Conservation (phyloP, 2,113 vertebrate genomes). For the Sclerurus mexicanus region DNA sequence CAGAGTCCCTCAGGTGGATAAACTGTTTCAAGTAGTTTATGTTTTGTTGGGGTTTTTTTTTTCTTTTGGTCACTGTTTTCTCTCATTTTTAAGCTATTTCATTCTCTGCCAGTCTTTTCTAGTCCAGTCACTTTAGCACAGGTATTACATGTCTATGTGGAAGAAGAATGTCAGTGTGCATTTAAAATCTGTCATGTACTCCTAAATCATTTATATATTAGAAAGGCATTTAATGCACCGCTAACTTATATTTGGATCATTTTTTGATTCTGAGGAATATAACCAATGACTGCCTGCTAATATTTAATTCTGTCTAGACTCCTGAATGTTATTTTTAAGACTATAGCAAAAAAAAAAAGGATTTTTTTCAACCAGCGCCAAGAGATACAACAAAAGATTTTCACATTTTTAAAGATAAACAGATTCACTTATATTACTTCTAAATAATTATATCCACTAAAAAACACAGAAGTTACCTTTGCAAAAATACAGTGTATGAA, state of each 20-base stretch:
- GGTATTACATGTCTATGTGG: not conserved
- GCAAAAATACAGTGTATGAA: not conserved
- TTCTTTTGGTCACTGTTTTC: not conserved
- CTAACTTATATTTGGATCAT: conserved; percentile 24
- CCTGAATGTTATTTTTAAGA: not conserved
- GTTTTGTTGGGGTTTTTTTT: not conserved
- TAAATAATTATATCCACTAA: not conserved
- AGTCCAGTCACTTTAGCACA: not conserved
- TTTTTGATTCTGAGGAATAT: conserved; percentile 30
- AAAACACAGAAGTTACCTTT: not conserved
- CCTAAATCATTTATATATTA: conserved; percentile 40
- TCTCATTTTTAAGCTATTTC: not conserved
- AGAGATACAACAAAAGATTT: not conserved
- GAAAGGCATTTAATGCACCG: conserved; percentile 56
- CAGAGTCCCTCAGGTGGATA: not conserved
- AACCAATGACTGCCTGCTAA: conserved; percentile 12
- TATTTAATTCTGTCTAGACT: not conserved
- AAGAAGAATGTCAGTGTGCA: conserved; percentile 4
- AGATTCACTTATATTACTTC: not conserved
- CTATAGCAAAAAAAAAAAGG: not conserved
- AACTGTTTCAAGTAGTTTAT: not conserved
- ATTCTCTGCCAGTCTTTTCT: not conserved
- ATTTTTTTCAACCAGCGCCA: not conserved
- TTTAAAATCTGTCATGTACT: conserved; percentile 42
- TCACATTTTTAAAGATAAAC: not conserved